Evolutionary conservation across 1,140 invertebrate genomes (phyloP).

Genomic region (Drosophila quadrilineata): DNA sequence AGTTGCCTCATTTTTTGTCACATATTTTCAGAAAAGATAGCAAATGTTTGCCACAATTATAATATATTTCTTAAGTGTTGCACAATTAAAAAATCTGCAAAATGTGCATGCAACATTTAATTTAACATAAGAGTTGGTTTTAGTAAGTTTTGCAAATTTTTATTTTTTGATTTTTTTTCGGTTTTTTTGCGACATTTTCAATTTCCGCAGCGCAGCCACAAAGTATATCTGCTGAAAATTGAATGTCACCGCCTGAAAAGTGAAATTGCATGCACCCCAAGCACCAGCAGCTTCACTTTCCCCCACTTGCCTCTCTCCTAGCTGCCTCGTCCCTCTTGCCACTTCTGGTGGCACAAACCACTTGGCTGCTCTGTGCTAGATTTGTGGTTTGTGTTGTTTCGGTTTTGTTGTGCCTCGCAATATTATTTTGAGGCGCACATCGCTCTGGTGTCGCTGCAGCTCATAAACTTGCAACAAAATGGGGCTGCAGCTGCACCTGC

Average conservation of each 20-base stretch:
- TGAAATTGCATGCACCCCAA: conserved; percentile 40
- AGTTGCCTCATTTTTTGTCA: neutral
- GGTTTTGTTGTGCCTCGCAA: conserved; percentile 43
- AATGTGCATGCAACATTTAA: too few species aligned
- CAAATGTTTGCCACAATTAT: too few species aligned
- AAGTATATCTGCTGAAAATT: conserved; percentile 64
- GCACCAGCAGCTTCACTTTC: neutral
- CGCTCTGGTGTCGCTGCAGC: conserved; percentile 9
- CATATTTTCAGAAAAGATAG: conserved; percentile 45
- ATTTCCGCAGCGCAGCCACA: conserved; percentile 65
- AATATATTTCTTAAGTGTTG: too few species aligned
- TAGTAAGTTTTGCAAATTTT: neutral
- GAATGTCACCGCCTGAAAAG: conserved; percentile 64
- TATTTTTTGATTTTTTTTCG: conserved; percentile 12
- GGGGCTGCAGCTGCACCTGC: neutral
- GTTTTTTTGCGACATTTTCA: conserved; percentile 59
- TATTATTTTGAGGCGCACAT: conserved; percentile 30
- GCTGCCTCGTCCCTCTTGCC: neutral
- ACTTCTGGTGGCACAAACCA: neutral
- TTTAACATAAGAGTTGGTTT: neutral
- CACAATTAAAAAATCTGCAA: too few species aligned
- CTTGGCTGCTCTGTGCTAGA: conserved; percentile 49
- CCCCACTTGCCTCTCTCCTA: neutral
- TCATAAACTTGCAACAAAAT: conserved; percentile 33
- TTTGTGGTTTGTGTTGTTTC: too few species aligned